Conservation (phyloP, 2,888 invertebrate species). For the Cotesia congregata region DNA sequence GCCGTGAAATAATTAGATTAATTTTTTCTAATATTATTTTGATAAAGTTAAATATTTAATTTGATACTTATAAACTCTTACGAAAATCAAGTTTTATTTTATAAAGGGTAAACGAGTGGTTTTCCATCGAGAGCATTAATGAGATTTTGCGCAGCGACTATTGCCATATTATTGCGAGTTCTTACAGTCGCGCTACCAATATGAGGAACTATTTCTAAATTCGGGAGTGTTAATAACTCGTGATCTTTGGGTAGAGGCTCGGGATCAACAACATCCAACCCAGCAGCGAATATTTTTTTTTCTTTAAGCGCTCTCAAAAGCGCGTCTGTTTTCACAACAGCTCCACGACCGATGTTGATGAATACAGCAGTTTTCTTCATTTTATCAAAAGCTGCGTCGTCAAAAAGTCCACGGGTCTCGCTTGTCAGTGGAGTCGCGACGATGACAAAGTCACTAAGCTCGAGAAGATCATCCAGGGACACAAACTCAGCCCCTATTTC, state of each 20-base stretch:
- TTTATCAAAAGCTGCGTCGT: slow-evolving; percentile 76
- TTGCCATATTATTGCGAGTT: slow-evolving; percentile 84
- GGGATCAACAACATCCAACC: slow-evolving; percentile 91
- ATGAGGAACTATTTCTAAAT: slow-evolving; percentile 89
- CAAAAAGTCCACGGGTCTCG: slow-evolving; percentile 81
- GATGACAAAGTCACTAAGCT: slow-evolving; percentile 82
- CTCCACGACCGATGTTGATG: slow-evolving; percentile 83
- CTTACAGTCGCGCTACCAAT: slow-evolving; percentile 87
- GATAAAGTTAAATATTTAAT: no score
- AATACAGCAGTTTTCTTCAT: slow-evolving; percentile 86
- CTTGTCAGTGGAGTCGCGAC: slow-evolving; percentile 78
- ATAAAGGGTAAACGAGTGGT: slow-evolving; percentile 73
- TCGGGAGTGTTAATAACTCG: slow-evolving; percentile 83
- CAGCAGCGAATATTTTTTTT: slow-evolving; percentile 86
- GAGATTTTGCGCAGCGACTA: slow-evolving; percentile 84
- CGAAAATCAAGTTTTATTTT: background rate
- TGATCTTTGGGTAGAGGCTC: slow-evolving; percentile 89
- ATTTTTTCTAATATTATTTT: no score
- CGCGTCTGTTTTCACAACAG: slow-evolving; percentile 86
- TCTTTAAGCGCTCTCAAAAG: slow-evolving; percentile 82
- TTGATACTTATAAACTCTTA: no score
- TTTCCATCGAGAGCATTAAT: slow-evolving; percentile 81
- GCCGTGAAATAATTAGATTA: no score
- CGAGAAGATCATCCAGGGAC: slow-evolving; percentile 77
- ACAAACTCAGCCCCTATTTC: slow-evolving; percentile 77